Base-by-base conservation (phyloP, 2,797 vertebrate species). In the Ammospiza maritima region DNA sequence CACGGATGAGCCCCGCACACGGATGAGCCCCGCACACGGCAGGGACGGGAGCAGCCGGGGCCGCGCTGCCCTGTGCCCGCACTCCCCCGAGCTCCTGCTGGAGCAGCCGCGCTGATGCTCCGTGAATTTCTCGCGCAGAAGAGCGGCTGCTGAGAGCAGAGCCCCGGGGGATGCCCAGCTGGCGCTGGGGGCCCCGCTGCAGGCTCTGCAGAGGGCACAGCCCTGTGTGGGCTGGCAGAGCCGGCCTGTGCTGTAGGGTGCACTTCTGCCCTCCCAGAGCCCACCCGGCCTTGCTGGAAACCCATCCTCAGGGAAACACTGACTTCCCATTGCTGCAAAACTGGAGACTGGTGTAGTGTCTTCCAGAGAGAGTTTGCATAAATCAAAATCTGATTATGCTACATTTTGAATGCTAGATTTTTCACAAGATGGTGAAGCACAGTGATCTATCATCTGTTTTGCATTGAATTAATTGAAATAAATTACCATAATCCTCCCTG, bases 381-480 rank as follows among this genome's bases (percentile, higher is more conserved):
- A 75, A 94, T 81, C 54, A 85, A 44, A 78, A 25, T 14, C 78
- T 72, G 79, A 64, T 77, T 79, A 86, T 53, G 56, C 50, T 32
- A 40, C 60, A 61, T 70, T 70, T 40, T 53, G 51, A 78, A 65
- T 29, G 65, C 58, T 71, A 73, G 51, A 78, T 92, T 74, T 86
- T 76, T 82, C 60, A 90, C 86, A 94, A 91, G 92, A 94, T 89
- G 78, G 92, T 81, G 90, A 90, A 77, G 75, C 86, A 70, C 38
- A 69, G 77, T 32, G 29, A 84, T 84, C 75, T 27, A 85, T 44
- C 90, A 86, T 73, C 81, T 89, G 90, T 25, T 97, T 94, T 95
- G 93, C 93, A 95, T 80, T 93, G 89, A 90, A 90, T 90, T 94
- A 95, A 96, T 92, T 92, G 84, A 93, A 89, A 93, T 72, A 82